Evolutionary conservation across 2,113 vertebrate genomes (phyloP), one percentile per base, ranked within the genome.

Genomic region (Erythrocercus mccallii): DNA sequence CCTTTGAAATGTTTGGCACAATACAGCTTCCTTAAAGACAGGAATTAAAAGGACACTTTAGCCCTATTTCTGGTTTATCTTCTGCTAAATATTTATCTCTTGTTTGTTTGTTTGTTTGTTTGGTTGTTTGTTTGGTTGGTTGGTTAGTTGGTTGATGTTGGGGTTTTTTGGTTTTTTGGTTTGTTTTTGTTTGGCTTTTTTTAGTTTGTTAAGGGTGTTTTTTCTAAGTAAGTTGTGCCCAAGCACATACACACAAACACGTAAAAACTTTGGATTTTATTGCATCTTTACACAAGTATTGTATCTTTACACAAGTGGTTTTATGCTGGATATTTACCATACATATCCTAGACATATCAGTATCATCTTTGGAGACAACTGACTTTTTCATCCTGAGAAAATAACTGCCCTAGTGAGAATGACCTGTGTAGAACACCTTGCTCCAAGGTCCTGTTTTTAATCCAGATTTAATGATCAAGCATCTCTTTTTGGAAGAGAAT

Each of bases 151-250:
- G 25, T 24, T 48, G n/a, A 3, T 22, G 33, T 12, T 38, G 12
- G 6, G 6, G 38, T 40, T 8, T 37, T 18, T 28, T 19, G 15
- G 10, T 30, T 48, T 9, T 5, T 51, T 56, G 30, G 31, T 53
- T 54, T 54, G 53, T 16, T 21, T 47, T 37, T 51, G 6, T 18
- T 40, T 23, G 1, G 13, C 22, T 4, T 2, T 9, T 47, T 17
- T 37, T 15, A 11, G 15, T 45, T 57, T 2, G 19, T 20, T 47
- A 16, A 1, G 7, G 6, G 4, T 48, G 6, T 24, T 8, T 30
- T 17, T 20, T 0, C 20, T 20, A 37, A 57, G 16, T 58, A 64
- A 35, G 5, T 62, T 77, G 14, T 78, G 6, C 6, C 12, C 2
- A 24, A n/a, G 8, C n/a, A 31, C 11, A 35, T 9, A 27, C 5